These are phyloP conservation scores for Drosophila pandora DNA, from an alignment of 1,140 invertebrate genomes.

Conservation along the genomic window DNA sequence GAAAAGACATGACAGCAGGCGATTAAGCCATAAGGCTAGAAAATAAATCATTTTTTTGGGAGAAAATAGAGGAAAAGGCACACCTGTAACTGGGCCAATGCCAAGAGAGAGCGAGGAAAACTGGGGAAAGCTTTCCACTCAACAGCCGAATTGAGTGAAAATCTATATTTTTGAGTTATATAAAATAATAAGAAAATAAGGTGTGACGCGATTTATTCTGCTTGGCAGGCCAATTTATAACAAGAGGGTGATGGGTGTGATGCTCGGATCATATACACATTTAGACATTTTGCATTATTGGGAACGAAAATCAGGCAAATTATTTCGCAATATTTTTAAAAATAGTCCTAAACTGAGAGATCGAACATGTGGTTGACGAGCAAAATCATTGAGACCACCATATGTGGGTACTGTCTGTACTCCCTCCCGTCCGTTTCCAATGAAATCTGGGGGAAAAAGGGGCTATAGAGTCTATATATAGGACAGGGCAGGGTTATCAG, in stretches of 20 bases:
- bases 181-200: conserved; percentile 44
- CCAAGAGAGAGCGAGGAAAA: conserved; percentile 30
- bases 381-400: conserved; percentile 46
- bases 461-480: conserved; percentile 59
- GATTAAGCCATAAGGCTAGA: conserved; percentile 60
- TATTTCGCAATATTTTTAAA: conserved; percentile 62
- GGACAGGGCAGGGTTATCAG: conserved; percentile 75
- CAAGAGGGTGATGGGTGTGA: neutral
- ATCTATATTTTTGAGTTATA: conserved; percentile 52
- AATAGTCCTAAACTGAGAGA: conserved; percentile 51
- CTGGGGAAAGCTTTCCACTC: conserved; percentile 14
- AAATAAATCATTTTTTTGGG: conserved; percentile 45
- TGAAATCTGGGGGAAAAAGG: neutral
- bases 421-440: conserved; percentile 4
- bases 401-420: conserved; percentile 43
- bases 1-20: conserved; percentile 63
- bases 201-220: conserved; percentile 62
- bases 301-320: conserved; percentile 52
- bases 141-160: conserved; percentile 43
- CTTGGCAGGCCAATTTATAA: conserved; percentile 66
- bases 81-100: conserved; percentile 79
- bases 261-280: conserved; percentile 30
- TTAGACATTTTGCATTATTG: conserved; percentile 40
- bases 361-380: conserved; percentile 72
- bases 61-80: conserved; percentile 18